Evolutionary conservation across 2,113 vertebrate genomes (phyloP), one percentile per base, ranked within the genome.

Genomic region (Cyprinus carpio): DNA sequence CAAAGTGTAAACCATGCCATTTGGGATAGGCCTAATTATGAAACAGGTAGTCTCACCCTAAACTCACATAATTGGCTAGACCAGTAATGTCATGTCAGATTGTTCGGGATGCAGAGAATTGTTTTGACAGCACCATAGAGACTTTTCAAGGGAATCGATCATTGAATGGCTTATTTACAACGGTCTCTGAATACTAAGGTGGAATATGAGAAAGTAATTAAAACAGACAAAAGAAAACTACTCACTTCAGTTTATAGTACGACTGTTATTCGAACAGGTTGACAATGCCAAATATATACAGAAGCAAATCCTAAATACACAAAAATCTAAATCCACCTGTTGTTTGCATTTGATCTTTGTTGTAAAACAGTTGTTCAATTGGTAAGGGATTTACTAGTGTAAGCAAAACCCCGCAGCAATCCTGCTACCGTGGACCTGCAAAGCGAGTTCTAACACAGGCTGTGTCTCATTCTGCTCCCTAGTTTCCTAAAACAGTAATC

Each of bases 321-420:
- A 31, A 82, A 31, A 67, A 23, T 16, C 34, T n/a, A 51, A 49
- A 74, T 54, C 75, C 31, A 51, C 27, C 20, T 62, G 34, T 20
- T 60, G 23, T 65, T 64, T 49, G 5, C 25, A 81, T 81, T 49
- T 81, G 3, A 64, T 81, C 37, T 65, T n/a, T 23, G 20, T 58
- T 34, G 27, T 58, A 58, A 56, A 34, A 54, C 43, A 12, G 9
- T 10, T 20, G 8, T 54, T 46, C 1, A 6, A 49, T 49, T 8
- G 7, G 56, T 9, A 62, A 60, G 31, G 49, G 31, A 29, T 56
- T 58, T 25, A 51, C 62, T 54, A 64, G 40, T 54, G 43, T 37
- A 43, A 40, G 79, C 56, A 64, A 43, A 71, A 87, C 46, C 58
- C 75, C 34, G 40, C 88, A 89, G 88, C 88, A 89, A 89, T 87